Evolutionary conservation across 2,113 vertebrate species (phyloP).

Genomic region (Hippocampus abdominalis): DNA sequence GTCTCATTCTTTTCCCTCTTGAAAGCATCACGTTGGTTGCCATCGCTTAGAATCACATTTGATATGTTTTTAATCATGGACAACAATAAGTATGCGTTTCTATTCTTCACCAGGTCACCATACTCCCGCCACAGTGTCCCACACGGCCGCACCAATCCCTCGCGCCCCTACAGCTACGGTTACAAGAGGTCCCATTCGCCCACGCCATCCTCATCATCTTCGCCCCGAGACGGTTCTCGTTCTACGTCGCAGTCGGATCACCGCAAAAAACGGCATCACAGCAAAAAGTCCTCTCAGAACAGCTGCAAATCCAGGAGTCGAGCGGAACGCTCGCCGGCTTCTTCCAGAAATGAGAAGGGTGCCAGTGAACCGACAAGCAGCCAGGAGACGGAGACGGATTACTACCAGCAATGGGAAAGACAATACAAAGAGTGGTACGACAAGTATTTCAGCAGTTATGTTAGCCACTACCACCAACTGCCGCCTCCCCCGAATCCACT

Average conservation of each 20-base stretch:
- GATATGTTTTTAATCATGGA: background rate
- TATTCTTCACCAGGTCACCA: slow-evolving; percentile 79
- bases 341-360: slow-evolving; percentile 11
- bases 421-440: slow-evolving; percentile 93
- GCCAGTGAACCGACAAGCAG: slow-evolving; percentile 48
- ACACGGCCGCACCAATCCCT: slow-evolving; percentile 76
- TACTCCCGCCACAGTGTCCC: slow-evolving; percentile 79
- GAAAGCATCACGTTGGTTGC: background rate
- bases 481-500: slow-evolving; percentile 59
- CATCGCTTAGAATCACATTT: background rate
- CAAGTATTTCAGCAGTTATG: slow-evolving; percentile 86
- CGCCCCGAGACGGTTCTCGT: slow-evolving; percentile 72
- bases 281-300: slow-evolving; percentile 61
- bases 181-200: slow-evolving; percentile 86
- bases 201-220: slow-evolving; percentile 63
- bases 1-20: background rate
- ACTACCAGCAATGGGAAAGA: slow-evolving; percentile 86
- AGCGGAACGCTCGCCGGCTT: background rate
- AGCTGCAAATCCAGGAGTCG: slow-evolving; percentile 28
- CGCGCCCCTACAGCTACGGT: slow-evolving; percentile 83
- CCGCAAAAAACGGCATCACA: slow-evolving; percentile 28
- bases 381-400: slow-evolving; percentile 79
- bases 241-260: slow-evolving; percentile 62
- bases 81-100: background rate
- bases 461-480: slow-evolving; percentile 68